phyloP scores from a whole-genome alignment of 1,140 invertebrate genomes.

The Drosophila bocqueti region DNA sequence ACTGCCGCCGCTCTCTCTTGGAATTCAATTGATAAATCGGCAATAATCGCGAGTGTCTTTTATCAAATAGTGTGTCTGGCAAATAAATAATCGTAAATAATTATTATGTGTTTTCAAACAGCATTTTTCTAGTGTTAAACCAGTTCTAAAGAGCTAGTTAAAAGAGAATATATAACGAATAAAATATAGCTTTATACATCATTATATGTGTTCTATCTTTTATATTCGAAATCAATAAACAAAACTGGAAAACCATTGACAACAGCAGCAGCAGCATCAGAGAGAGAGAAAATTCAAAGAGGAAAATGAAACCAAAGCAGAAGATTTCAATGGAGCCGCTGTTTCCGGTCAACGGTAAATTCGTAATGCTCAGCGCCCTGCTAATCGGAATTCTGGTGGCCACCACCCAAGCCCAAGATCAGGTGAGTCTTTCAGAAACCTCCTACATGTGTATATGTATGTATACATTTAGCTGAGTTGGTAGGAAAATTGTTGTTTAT shows the following conservation, averaged over 20 bases:
- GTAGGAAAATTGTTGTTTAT: not conserved
- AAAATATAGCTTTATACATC: constrained; percentile 1
- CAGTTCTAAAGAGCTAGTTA: constrained; percentile 32
- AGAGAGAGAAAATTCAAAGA: constrained; percentile 19
- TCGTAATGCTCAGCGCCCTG: constrained; percentile 50
- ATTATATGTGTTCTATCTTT: constrained; percentile 16
- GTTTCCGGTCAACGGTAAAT: constrained; percentile 48
- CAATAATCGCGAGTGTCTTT: constrained; percentile 18
- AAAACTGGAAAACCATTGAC: constrained; percentile 49
- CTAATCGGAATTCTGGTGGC: constrained; percentile 62
- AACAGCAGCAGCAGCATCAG: constrained; percentile 18
- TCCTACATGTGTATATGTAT: too few relatives aligned
- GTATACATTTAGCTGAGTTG: not conserved
- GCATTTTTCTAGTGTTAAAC: constrained; percentile 44
- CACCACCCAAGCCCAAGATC: constrained; percentile 72
- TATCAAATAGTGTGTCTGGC: constrained; percentile 20
- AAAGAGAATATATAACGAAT: constrained; percentile 12
- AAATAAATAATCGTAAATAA: constrained; percentile 30
- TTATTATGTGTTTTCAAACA: constrained; percentile 28
- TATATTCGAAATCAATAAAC: constrained; percentile 50
- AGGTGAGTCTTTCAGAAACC: constrained; percentile 44
- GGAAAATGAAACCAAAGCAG: constrained; percentile 75
- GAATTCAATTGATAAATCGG: constrained; percentile 40
- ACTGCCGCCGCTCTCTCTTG: constrained; percentile 12
- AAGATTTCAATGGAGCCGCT: constrained; percentile 50